A percentile compares a stretch with the other conserved stretches of the same genome.
Conservation (phyloP, 2,888 invertebrate genomes). For the Cotesia congregata region DNA sequence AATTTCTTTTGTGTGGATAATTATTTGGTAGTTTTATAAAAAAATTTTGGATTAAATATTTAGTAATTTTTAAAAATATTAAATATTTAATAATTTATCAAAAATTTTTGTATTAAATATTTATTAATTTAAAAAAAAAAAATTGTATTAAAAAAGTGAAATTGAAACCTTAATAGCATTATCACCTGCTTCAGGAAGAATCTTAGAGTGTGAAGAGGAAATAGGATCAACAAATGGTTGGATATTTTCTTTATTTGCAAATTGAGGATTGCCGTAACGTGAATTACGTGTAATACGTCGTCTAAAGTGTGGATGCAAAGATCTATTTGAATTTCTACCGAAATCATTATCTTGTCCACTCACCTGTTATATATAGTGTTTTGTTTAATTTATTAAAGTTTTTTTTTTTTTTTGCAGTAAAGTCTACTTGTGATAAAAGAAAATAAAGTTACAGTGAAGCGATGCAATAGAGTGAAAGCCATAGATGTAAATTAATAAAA, state of each 20-base stretch:
- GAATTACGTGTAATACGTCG: slow-evolving; percentile 65
- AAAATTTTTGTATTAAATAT: neutral
- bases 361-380: slow-evolving; percentile 48
- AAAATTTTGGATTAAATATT: neutral
- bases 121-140: neutral
- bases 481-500: neutral
- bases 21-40: too few relatives aligned
- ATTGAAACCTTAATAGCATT: slow-evolving; percentile 51
- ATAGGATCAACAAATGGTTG: slow-evolving; percentile 38
- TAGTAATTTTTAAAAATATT: neutral
- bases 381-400: neutral
- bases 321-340: slow-evolving; percentile 66
- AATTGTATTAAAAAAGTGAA: neutral
- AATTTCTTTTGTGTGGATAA: too few relatives aligned
- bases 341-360: slow-evolving; percentile 69
- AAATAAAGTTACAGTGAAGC: neutral
- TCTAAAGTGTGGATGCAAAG: slow-evolving; percentile 70
- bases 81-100: too few relatives aligned
- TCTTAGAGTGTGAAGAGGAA: slow-evolving; percentile 47
- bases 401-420: neutral
- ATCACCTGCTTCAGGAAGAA: slow-evolving; percentile 47
- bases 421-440: neutral
- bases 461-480: slow-evolving; percentile 7
- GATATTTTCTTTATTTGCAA: slow-evolving; percentile 50
- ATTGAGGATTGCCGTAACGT: slow-evolving; percentile 52